These are phyloP conservation scores for Chrysolina oricalcia DNA, from an alignment of 2,888 invertebrate species.

Conservation along the genomic window DNA sequence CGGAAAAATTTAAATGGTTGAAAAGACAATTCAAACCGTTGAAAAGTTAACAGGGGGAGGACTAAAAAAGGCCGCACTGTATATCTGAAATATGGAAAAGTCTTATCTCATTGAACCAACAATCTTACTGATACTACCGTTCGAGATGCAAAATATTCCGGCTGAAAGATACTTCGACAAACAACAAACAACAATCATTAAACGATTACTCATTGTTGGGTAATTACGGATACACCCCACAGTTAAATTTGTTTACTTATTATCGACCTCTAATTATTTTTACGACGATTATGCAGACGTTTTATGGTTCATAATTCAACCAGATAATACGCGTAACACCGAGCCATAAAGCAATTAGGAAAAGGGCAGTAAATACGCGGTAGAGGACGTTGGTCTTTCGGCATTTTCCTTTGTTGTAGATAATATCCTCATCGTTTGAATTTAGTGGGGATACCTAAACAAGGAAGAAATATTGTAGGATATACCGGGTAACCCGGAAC, in stretches of 20 bases:
- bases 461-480: too few species aligned
- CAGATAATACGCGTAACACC: constrained; percentile 19
- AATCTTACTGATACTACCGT: neutral
- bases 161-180: neutral
- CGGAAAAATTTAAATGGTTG: too few species aligned
- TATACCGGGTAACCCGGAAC: too few species aligned
- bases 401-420: constrained; percentile 10
- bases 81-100: too few species aligned
- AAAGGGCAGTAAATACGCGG: constrained; percentile 8
- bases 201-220: constrained; percentile 9
- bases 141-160: neutral
- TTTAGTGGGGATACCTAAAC: too few species aligned
- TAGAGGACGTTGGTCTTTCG: constrained; percentile 8
- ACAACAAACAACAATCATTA: neutral
- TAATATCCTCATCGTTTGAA: neutral
- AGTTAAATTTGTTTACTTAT: constrained; percentile 14
- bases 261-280: constrained; percentile 22
- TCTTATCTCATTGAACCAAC: too few species aligned
- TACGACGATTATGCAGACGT: constrained; percentile 18
- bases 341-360: constrained; percentile 18
- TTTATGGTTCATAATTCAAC: constrained; percentile 24
- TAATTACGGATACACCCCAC: constrained; percentile 8
- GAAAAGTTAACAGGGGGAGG: too few species aligned
- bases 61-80: too few species aligned
- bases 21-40: too few species aligned